Conservation (phyloP, 2,888 invertebrate genomes). For the Trissoscelio sp. region DNA sequence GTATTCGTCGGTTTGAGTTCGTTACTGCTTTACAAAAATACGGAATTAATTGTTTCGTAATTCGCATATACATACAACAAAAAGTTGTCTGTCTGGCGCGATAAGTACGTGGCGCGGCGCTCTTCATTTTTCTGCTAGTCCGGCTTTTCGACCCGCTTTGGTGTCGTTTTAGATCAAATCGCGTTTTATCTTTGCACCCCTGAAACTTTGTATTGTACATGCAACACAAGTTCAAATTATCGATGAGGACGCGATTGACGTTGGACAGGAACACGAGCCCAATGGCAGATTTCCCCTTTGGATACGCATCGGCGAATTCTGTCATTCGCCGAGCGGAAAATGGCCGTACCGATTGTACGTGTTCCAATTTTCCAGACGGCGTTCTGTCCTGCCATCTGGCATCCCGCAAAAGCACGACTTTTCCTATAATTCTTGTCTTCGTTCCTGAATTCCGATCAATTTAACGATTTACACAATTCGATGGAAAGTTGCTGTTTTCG, state of each 20-base stretch:
- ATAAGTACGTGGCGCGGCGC: background rate
- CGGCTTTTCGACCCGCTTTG: background rate
- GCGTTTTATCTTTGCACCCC: constrained; percentile 18
- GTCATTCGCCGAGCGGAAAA: constrained; percentile 73
- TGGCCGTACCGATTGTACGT: constrained; percentile 73
- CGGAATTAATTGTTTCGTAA: constrained; percentile 48
- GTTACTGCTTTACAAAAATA: constrained; percentile 23
- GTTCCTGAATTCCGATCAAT: constrained; percentile 46
- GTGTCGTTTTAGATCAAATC: constrained; percentile 29
- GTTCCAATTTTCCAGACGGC: constrained; percentile 79
- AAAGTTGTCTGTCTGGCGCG: background rate
- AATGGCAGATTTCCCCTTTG: constrained; percentile 59
- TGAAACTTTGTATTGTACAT: constrained; percentile 22
- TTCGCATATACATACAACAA: background rate
- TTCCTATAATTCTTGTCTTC: constrained; percentile 67
- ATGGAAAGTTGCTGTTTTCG: constrained; percentile 26
- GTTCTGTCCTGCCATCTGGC: constrained; percentile 80
- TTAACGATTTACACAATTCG: constrained; percentile 45
- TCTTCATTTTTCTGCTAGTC: background rate
- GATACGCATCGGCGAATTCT: constrained; percentile 70
- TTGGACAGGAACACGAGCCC: constrained; percentile 54
- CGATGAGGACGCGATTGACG: constrained; percentile 57
- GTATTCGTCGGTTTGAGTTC: background rate
- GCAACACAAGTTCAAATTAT: constrained; percentile 54
- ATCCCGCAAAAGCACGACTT: constrained; percentile 75